Evolutionary conservation across 2,888 invertebrate genomes (phyloP), one percentile per base, ranked within the genome.

Genomic region (Rhagium mordax): DNA sequence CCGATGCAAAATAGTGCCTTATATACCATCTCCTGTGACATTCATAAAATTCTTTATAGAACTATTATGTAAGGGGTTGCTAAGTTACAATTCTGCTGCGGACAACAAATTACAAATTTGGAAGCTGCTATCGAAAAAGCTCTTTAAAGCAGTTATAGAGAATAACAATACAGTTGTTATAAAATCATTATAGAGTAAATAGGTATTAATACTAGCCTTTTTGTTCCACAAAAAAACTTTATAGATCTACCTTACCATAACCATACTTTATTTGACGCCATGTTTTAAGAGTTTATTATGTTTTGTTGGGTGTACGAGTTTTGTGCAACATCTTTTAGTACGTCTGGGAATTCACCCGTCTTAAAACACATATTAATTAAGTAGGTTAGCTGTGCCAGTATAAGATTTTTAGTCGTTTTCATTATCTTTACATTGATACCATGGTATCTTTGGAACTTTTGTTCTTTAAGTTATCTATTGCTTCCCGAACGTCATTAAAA

Each of bases 61-160:
- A 62, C 47, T 21, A 62, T 59, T 59, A 2, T 24, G 27, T 59
- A 59, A 62, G 5, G 62, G 61, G 18, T 62, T 18, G 7, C 16
- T 8, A 51, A 51, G 51, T 51, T 62, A 48, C 48, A 47, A 62
- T 62, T 48, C 62, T 48, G 47, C 49, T 21, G 48, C 49, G 18
- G 20, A 62, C 48, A 62, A 20, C 49, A 62, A 62, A 48, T 48
- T 62, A 62, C 62, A 20, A 21, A 62, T 62, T 48, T 62, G 27
- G 20, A 62, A 62, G 62, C 62, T 62, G 62, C 62, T 62, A 62
- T 27, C 62, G 48, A 62, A 62, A 47, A 48, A 62, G 24, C 41
- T 47, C 47, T 15, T 61, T 61, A 61, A 61, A 33, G 61, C 61
- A 20, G 61, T 61, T 33, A 61, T 61, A 33, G 61, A 61, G 18